A percentile compares a stretch with the other conserved stretches of the same genome.
Evolutionary conservation across 2,113 vertebrate genomes (phyloP).

Genomic region (Rynchops niger): DNA sequence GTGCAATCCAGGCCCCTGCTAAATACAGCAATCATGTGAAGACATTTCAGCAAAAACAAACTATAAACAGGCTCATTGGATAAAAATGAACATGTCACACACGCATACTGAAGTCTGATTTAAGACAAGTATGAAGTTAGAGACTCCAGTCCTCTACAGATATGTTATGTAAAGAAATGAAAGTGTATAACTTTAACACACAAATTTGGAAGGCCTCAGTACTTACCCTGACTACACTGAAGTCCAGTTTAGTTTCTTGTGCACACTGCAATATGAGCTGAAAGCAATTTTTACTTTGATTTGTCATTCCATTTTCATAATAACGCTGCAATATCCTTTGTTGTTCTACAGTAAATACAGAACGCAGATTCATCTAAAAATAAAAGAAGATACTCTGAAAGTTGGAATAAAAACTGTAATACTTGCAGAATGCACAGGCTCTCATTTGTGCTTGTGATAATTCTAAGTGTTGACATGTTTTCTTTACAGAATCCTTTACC

Average conservation of each 20-base stretch:
- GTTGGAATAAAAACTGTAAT: conserved; percentile 52
- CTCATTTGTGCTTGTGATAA: neutral
- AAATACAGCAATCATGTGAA: conserved; percentile 10
- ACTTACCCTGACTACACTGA: conserved; percentile 98
- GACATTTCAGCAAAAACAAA: conserved; percentile 14
- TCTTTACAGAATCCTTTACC: neutral
- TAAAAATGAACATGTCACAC: conserved; percentile 32
- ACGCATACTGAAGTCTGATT: neutral
- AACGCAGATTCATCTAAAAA: conserved; percentile 98
- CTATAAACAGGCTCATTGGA: neutral
- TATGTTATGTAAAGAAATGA: conserved; percentile 48
- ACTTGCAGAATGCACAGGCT: conserved; percentile 50
- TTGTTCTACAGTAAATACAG: conserved; percentile 96
- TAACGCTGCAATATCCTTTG: conserved; percentile 96
- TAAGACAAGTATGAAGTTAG: conserved; percentile 1
- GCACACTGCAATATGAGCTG: conserved; percentile 98
- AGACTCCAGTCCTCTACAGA: conserved; percentile 10
- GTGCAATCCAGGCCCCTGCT: neutral
- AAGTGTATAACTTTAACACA: conserved; percentile 38
- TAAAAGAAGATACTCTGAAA: conserved; percentile 79
- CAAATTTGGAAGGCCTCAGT: conserved; percentile 63
- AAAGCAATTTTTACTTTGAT: conserved; percentile 99
- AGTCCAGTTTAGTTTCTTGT: conserved; percentile 98
- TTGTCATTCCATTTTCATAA: conserved; percentile 99
- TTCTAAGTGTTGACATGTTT: neutral